phyloP scores from a whole-genome alignment of 2,797 vertebrate species.

The Rhinatrema bivittatum region DNA sequence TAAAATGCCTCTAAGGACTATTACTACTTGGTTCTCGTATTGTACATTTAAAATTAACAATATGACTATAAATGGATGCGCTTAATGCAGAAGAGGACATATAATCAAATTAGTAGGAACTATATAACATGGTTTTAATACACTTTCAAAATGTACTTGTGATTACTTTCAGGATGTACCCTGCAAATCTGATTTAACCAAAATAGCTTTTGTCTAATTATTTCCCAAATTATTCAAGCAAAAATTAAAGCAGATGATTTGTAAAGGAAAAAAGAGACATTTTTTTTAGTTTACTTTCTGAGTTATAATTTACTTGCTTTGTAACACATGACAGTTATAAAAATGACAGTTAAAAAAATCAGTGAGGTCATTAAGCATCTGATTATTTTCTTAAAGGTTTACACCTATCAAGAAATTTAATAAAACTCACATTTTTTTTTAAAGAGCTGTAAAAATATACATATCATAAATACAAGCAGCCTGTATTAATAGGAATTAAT shows the following conservation, averaged over 20 bases:
- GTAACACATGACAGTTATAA: slow-evolving; percentile 35
- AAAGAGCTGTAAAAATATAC: slow-evolving; percentile 50
- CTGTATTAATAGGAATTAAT: slow-evolving; percentile 50
- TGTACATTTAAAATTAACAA: slow-evolving; percentile 26
- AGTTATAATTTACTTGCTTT: slow-evolving; percentile 28
- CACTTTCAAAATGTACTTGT: slow-evolving; percentile 20
- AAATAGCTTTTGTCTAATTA: slow-evolving; percentile 26
- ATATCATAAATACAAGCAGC: slow-evolving; percentile 49
- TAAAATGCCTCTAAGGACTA: slow-evolving; percentile 41
- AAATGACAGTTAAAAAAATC: slow-evolving; percentile 40
- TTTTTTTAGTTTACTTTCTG: slow-evolving; percentile 19
- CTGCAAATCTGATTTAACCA: slow-evolving; percentile 56
- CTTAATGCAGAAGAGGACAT: slow-evolving; percentile 25
- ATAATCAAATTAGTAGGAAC: slow-evolving; percentile 31
- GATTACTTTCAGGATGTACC: slow-evolving; percentile 37
- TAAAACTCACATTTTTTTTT: slow-evolving; percentile 44
- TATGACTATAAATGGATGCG: slow-evolving; percentile 37
- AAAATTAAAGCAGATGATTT: slow-evolving; percentile 64
- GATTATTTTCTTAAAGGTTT: slow-evolving; percentile 40
- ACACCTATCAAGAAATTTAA: slow-evolving; percentile 52
- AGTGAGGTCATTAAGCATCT: slow-evolving; percentile 48
- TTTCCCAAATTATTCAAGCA: slow-evolving; percentile 39
- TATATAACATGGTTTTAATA: slow-evolving; percentile 15
- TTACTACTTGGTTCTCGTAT: slow-evolving; percentile 11
- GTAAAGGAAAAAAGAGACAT: slow-evolving; percentile 47